A percentile compares a stretch with the other conserved stretches of the same genome.
These are phyloP conservation scores for Phymatocera aterrima DNA, from an alignment of 2,888 invertebrate genomes.

Conservation along the genomic window DNA sequence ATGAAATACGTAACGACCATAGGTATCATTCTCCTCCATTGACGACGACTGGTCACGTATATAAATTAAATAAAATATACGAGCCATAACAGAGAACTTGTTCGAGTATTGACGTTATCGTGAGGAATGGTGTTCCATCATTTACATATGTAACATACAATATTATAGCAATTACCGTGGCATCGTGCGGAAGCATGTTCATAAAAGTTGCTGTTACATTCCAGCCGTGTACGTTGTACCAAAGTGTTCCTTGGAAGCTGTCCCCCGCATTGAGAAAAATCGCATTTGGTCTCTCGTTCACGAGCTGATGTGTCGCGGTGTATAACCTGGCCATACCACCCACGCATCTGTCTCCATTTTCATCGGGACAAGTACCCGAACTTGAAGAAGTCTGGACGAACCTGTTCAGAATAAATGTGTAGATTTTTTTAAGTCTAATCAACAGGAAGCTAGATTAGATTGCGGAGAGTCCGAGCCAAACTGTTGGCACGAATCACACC, in stretches of 20 bases:
- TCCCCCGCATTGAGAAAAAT: conserved; percentile 89
- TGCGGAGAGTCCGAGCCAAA: background rate
- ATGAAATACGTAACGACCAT: too few relatives aligned
- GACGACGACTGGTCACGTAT: too few relatives aligned
- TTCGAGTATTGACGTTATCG: too few relatives aligned
- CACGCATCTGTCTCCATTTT: conserved; percentile 76
- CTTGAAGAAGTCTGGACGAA: conserved; percentile 79
- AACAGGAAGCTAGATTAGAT: too few relatives aligned
- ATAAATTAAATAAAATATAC: too few relatives aligned
- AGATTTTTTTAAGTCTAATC: too few relatives aligned
- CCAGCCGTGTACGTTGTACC: conserved; percentile 87
- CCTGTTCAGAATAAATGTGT: conserved; percentile 69
- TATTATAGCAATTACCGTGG: too few relatives aligned
- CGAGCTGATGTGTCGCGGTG: conserved; percentile 72
- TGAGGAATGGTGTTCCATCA: too few relatives aligned
- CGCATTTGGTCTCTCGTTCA: conserved; percentile 77
- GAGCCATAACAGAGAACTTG: too few relatives aligned
- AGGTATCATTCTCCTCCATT: too few relatives aligned
- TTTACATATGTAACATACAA: background rate
- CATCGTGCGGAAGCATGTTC: conserved; percentile 86
- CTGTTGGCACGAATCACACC: background rate
- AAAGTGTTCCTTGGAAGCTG: conserved; percentile 89
- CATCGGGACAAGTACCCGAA: conserved; percentile 78
- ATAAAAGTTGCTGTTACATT: conserved; percentile 85
- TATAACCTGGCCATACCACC: conserved; percentile 84